Evolutionary conservation across 1,140 invertebrate genomes (phyloP), one percentile per base, ranked within the genome.

Genomic region (Listronotus oregonensis): DNA sequence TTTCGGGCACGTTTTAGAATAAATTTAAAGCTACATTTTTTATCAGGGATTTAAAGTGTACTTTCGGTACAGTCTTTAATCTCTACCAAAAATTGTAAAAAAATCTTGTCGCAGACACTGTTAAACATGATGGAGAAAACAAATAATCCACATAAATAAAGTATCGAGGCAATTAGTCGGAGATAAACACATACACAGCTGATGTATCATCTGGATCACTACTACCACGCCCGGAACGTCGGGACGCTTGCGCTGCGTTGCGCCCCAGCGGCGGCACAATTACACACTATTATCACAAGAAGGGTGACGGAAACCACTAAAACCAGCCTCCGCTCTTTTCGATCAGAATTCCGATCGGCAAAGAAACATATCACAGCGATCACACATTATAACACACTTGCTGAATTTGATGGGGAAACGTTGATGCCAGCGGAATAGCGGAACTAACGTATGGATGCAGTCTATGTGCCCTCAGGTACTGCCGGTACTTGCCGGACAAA

Each of bases 301-400:
- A 73, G 71, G 68, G 68, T 69, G 68, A 70, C 63, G 64, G 68
- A 70, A 67, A 74, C 67, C 66, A 73, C 60, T 61, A 66, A 68
- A 64, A 64, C 63, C 64, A 60, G 67, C 64, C 50, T 62, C 49
- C 66, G 60, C 47, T 55, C 64, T 43, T 57, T 64, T 47, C 58
- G 57, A 66, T 10, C 58, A 66, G 68, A 46, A 67, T 60, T 54
- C 62, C 54, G 67, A 64, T 52, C 37, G 50, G 60, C 39, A 52
- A 54, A 49, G 51, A 56, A 73, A 68, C 69, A 77, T 73, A 77
- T 77, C 73, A 77, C 75, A 76, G 74, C 68, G 71, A 83, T 84
- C 82, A 83, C 79, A 84, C 82, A 72, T 84, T 84, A 71, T 83
- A 84, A 76, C 82, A 84, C 70, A 83, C 82, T 77, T 83, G 82